Percentiles rank a stretch among this genome's conserved stretches.
phyloP scores from a whole-genome alignment of 2,888 invertebrate species.

The Spialia ferax region DNA sequence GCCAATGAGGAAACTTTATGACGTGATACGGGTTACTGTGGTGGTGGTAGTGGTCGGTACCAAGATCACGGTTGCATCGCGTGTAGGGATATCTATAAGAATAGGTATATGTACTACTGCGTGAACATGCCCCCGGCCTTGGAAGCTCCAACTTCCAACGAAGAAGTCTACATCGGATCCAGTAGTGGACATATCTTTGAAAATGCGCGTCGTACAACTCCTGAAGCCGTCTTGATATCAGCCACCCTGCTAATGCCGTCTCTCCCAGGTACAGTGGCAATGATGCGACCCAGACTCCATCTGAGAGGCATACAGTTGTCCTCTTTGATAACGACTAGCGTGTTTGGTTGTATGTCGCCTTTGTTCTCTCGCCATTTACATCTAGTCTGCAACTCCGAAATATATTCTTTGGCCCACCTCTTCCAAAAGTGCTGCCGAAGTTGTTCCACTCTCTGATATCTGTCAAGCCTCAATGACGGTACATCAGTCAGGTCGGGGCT shows the following conservation, averaged over 20 bases:
- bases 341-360: background rate
- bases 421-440: background rate
- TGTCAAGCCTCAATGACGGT: background rate
- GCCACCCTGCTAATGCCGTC: background rate
- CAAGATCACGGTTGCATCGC: too few relatives aligned
- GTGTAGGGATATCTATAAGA: too few relatives aligned
- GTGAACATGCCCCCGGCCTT: background rate
- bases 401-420: background rate
- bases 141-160: slow-evolving; percentile 2
- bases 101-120: background rate
- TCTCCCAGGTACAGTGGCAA: background rate
- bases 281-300: background rate
- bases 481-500: background rate
- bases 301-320: background rate
- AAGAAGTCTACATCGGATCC: background rate
- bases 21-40: too few relatives aligned
- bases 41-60: too few relatives aligned
- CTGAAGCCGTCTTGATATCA: background rate
- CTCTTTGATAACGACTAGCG: background rate
- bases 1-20: too few relatives aligned
- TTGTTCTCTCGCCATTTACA: background rate
- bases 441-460: background rate
- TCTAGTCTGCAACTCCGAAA: background rate
- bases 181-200: background rate
- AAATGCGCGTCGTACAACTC: background rate